Conservation (phyloP, 1,140 invertebrate species). For the Monochamus saltuarius region DNA sequence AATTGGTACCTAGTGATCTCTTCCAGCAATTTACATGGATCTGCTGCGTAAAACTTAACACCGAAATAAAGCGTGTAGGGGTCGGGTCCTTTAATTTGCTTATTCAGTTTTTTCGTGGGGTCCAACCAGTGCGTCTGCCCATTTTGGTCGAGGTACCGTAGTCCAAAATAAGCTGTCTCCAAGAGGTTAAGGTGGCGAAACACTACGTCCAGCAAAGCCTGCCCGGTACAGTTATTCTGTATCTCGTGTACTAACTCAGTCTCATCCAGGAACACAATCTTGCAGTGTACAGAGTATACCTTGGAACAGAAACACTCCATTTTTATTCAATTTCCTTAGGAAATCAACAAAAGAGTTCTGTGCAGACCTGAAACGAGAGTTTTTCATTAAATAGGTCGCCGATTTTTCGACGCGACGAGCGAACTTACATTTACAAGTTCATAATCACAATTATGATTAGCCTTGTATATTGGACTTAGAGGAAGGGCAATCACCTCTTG, state of each 20-base stretch:
- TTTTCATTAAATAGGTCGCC: not conserved
- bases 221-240: constrained; percentile 68
- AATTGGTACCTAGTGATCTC: constrained; percentile 97
- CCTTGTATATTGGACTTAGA: constrained; percentile 30
- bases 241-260: constrained; percentile 66
- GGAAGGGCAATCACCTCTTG: constrained; percentile 36
- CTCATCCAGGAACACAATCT: constrained; percentile 66
- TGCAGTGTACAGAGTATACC: constrained; percentile 57
- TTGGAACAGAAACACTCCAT: constrained; percentile 51
- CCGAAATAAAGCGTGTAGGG: constrained; percentile 93
- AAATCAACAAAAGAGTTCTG: constrained; percentile 1
- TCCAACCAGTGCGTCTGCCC: constrained; percentile 93
- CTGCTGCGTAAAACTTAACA: constrained; percentile 98
- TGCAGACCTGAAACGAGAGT: not conserved
- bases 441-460: constrained; percentile 30
- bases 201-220: constrained; percentile 83
- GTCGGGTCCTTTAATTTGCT: constrained; percentile 74
- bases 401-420: too few species aligned
- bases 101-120: constrained; percentile 76
- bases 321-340: constrained; percentile 18
- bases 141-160: constrained; percentile 82
- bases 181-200: constrained; percentile 87
- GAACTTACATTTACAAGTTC: constrained; percentile 31
- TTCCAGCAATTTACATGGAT: constrained; percentile 93
- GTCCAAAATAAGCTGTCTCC: constrained; percentile 91